Base-by-base conservation (phyloP, 2,888 invertebrate species). In the Ryuthela nishihirai region DNA sequence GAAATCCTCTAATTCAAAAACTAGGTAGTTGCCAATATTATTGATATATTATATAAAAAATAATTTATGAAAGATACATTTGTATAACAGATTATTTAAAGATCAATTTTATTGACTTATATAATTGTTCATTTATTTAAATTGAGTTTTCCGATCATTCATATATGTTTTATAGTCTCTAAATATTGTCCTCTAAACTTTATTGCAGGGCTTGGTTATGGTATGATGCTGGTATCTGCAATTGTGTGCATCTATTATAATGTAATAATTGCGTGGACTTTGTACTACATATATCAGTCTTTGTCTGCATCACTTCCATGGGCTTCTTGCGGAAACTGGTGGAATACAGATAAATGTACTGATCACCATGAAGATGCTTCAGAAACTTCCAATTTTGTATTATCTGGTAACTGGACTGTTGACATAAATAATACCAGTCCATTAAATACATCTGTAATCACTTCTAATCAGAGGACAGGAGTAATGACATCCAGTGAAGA, bases 241-340 rank as follows among this genome's bases (percentile, higher is more conserved):
- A 98, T 98, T 97, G 88, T 98, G 85, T 98, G 99, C 75, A 88
- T 94, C 49, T 99, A 97, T 78, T 99, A 99, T 79, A 98, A 99
- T 70, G 94, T 99, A 15, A 93, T 99, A 67, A 81, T 99, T 61
- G 91, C 95, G 1, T 99, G 98, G 98, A 95, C 95, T 0, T 85
- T 95, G 67, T 97, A 93, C 78, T 99, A 99, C 75, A 90, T 98
- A 78, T 90, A 93, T 77, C 67, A 67, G 32, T 76, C 76, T 9
- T 71, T 76, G 58, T 66, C 69, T 1, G 43, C 49, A 21, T 88
- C 87, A 73, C 83, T 97, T 17, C 95, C 95, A 0, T 97, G 95
- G 95, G 83, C 93, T 36, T 85, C 84, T 42, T 97, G 97, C 72
- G 85, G 83, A 72, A 93, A 97, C 76, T 84, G 84, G 70, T 99